Percentiles rank a stretch among this genome's conserved stretches.
Evolutionary conservation across 2,888 invertebrate genomes (phyloP).

Genomic region (Halictus quadricinctus): DNA sequence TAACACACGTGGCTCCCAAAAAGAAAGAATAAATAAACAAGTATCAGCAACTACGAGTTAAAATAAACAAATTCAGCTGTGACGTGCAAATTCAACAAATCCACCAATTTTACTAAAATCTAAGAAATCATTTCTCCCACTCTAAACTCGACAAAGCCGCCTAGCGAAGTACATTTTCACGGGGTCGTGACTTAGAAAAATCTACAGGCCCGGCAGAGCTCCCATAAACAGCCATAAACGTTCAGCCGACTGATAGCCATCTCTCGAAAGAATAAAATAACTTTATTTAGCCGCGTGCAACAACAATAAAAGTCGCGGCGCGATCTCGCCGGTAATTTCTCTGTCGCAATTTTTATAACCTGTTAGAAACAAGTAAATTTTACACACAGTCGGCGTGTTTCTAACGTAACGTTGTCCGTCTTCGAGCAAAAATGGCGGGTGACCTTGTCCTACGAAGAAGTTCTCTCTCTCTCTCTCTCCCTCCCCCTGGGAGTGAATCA

Average conservation of each 20-base stretch:
- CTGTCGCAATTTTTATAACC: neutral
- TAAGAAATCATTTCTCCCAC: neutral
- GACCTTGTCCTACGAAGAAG: neutral
- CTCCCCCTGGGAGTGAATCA: slow-evolving; percentile 20
- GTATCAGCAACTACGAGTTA: neutral
- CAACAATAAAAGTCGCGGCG: neutral
- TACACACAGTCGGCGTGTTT: neutral
- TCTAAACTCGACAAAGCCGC: neutral
- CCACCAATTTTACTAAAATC: neutral
- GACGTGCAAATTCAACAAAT: neutral
- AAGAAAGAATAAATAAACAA: neutral
- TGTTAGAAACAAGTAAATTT: neutral
- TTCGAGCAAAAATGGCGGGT: neutral
- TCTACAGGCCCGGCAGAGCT: neutral
- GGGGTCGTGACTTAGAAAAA: neutral
- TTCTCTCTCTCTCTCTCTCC: neutral
- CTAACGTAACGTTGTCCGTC: neutral
- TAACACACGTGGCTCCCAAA: neutral
- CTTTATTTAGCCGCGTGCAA: neutral
- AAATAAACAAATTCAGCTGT: neutral
- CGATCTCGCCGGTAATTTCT: neutral
- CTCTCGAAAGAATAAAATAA: slow-evolving; percentile 1
- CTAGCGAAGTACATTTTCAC: neutral
- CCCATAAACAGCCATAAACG: slow-evolving; percentile 2
- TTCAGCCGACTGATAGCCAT: neutral